Evolutionary conservation across 1,140 invertebrate genomes (phyloP), one percentile per base, ranked within the genome.

Genomic region (Brevipalpus yothersi): DNA sequence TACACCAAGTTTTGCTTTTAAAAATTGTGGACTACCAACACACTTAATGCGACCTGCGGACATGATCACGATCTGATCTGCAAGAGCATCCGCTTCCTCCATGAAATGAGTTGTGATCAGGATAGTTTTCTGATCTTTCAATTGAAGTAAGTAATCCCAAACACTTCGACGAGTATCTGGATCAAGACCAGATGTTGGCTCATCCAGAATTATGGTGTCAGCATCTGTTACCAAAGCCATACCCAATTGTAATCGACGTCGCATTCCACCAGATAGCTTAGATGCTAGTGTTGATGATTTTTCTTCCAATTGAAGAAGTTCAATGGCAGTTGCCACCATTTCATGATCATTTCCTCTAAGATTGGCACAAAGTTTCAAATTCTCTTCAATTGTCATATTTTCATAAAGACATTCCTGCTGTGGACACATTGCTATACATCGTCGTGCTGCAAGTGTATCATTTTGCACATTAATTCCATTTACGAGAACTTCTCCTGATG

Each of bases 61-160:
- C 41, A 78, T 75, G 58, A 78, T 77, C 7, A 75, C 76, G 41
- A 78, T 76, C 54, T 77, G 64, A 63, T 78, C 77, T 7, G 75
- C 75, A 0, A 78, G 67, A 2, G 67, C 56, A 58, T 97, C 92
- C 9, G 92, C 92, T 74, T 97, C 93, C 72, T 96, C 92, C 89
- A 97, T 94, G 70, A 89, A 93, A 72, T 97, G 92, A 0, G 92
- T 97, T 2, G 88, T 92, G 1, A 97, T 77, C 8, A 97, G 72
- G 65, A 96, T 84, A 1, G 89, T 93, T 21, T 68, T 64, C 73
- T 78, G 65, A 45, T 54, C 51, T 49, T 64, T 56, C 10, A 65
- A 51, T 31, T 61, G n/a, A 0, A 60, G 45, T 13, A 77, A 64
- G 12, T 76, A 64, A 62, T 80, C 78, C 80, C 80, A 81, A 58